phyloP scores from a whole-genome alignment of 2,113 vertebrate species.

The Dasyprocta punctata region DNA sequence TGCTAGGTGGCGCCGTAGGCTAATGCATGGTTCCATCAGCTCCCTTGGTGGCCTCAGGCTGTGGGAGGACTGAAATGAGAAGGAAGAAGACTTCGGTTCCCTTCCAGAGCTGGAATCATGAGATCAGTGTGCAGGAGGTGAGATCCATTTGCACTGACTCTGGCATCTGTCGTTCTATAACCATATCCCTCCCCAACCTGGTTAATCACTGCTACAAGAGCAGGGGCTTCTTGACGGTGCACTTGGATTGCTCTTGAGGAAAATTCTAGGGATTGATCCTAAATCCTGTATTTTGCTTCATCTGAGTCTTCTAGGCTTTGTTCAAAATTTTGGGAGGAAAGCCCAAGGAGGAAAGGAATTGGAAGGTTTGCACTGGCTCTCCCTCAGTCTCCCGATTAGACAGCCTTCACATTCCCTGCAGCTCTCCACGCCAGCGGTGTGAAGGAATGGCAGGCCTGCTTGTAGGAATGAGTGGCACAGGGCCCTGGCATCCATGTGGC shows the following conservation, averaged over 20 bases:
- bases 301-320: neutral
- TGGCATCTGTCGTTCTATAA: neutral
- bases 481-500: neutral
- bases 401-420: neutral
- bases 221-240: neutral
- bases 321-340: neutral
- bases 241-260: neutral
- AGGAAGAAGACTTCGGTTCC: neutral
- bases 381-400: neutral
- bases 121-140: neutral
- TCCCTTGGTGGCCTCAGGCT: rapidly evolving
- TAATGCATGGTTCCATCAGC: neutral
- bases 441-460: neutral
- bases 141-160: neutral
- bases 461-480: neutral
- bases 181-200: neutral
- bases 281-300: neutral
- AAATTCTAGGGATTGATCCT: neutral
- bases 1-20: conserved; percentile 75
- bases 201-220: neutral
- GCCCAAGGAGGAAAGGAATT: neutral
- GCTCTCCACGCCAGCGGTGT: neutral
- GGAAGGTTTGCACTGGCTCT: neutral
- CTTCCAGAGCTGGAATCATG: neutral
- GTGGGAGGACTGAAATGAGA: rapidly evolving